Evolutionary conservation across 92 coral and sea anemone species (phyloP).

Genomic region (Blastomussa wellsi): DNA sequence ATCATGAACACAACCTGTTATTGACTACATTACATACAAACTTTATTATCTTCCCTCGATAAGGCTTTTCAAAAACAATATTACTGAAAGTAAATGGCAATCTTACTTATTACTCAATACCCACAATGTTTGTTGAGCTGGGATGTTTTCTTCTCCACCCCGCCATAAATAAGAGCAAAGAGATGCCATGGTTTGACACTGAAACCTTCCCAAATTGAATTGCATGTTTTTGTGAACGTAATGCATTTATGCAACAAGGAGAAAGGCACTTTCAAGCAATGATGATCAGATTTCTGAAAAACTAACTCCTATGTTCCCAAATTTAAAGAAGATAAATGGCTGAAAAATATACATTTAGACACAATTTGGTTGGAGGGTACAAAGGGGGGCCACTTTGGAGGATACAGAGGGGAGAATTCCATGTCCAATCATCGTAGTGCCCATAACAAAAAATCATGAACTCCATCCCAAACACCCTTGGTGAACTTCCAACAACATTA

Average conservation of each 20-base stretch:
- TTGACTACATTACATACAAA: background rate
- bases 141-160: no score
- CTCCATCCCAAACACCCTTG: background rate
- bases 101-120: background rate
- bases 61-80: background rate
- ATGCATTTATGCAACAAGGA: constrained; percentile 1
- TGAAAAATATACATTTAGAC: no score
- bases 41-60: background rate
- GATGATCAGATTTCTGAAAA: background rate
- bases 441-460: background rate
- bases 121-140: background rate
- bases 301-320: no score
- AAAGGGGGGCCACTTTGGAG: no score
- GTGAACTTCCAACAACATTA: no score
- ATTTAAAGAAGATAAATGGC: no score
- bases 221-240: background rate
- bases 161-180: no score
- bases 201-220: background rate
- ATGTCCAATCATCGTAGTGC: background rate
- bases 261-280: constrained; percentile 23
- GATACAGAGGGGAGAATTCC: background rate
- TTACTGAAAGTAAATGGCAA: background rate
- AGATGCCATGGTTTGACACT: background rate
- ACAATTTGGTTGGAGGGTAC: no score
- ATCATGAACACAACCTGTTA: no score